Evolutionary conservation across 1,140 invertebrate species (phyloP), one percentile per base, ranked within the genome.

Genomic region (Drosophila malerkotliana): DNA sequence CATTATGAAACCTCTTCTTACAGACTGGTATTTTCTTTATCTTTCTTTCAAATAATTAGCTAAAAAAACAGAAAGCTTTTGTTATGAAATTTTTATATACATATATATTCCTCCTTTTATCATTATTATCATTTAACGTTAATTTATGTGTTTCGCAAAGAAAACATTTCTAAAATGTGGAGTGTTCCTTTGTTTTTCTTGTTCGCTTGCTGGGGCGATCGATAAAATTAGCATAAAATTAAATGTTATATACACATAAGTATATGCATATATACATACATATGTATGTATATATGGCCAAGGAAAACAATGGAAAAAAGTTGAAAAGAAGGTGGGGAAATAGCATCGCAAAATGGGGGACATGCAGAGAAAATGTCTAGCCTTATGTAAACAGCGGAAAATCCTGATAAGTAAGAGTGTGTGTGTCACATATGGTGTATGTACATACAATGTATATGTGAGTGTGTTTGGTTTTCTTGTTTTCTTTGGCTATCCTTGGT

Each of bases 221-320:
- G 80, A 85, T 85, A 85, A 85, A 85, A 85, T 85, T 85, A 81
- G 64, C 81, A 85, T 85, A 68, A 81, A 67, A 79, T 85, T 73
- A 72, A 85, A 74, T 81, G 76, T 74, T 48, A 77, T 74, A 64
- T 69, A n/a, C 68, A 37, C 45, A 10, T 8, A 32, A 9, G 32
- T 45, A 18, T 9, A 18, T 45, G 14, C 21, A 21, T 45, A 45
- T 7, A 44, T 8, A 44, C 5, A 8, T 15, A 8, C 6, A 44
- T 14, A n/a, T n/a, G n/a, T n/a, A 15, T 15, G 3, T 15, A 7
- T 34, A 4, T 37, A 15, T 44, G 41, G 61, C 66, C 66, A 68
- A 66, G 72, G 71, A 79, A 83, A 84, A 84, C 80, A 84, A 83
- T 72, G 61, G 60, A 59, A 52, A 24, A 71, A 58, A 69, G 39